Percentiles rank a stretch among this genome's conserved stretches.
phyloP scores from a whole-genome alignment of 2,797 vertebrate genomes.

The Triplophysa bombifrons region DNA sequence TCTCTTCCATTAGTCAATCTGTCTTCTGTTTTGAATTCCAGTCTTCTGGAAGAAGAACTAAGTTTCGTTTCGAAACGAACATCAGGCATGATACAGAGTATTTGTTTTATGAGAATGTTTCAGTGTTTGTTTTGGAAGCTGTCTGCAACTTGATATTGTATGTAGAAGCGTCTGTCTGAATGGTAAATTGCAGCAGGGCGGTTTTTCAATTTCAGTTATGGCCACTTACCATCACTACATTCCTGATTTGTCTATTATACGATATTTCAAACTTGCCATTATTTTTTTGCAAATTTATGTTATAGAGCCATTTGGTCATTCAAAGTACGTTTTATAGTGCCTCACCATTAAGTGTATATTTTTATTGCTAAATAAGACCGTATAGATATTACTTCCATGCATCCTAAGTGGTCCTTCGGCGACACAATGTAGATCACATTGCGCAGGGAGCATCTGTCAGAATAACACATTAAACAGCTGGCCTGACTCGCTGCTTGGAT shows the following conservation, averaged over 20 bases:
- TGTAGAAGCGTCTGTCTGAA: neutral
- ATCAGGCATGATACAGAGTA: conserved; percentile 45
- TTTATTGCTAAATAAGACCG: conserved; percentile 4
- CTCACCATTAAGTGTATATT: conserved; percentile 21
- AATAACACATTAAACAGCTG: conserved; percentile 40
- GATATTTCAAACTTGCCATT: neutral
- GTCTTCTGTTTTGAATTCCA: conserved; percentile 22
- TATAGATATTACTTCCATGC: conserved; percentile 1
- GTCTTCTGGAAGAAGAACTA: conserved; percentile 44
- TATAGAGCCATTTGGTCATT: conserved; percentile 15
- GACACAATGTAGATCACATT: conserved; percentile 13
- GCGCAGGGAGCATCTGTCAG: conserved; percentile 33
- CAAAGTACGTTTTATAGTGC: conserved; percentile 3
- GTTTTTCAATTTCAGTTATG: neutral
- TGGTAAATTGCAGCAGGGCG: too few species aligned
- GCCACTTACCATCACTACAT: neutral
- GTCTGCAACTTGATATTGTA: neutral
- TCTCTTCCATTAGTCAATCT: conserved; percentile 11
- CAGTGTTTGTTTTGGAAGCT: conserved; percentile 1
- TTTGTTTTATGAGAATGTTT: neutral
- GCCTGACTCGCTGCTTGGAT: conserved; percentile 20
- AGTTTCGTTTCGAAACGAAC: conserved; percentile 63
- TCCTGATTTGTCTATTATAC: conserved; percentile 7
- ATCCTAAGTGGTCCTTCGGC: neutral
- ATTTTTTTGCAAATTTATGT: too few species aligned